phyloP scores from a whole-genome alignment of 2,113 vertebrate genomes.

The Herpetotheres cachinnans region DNA sequence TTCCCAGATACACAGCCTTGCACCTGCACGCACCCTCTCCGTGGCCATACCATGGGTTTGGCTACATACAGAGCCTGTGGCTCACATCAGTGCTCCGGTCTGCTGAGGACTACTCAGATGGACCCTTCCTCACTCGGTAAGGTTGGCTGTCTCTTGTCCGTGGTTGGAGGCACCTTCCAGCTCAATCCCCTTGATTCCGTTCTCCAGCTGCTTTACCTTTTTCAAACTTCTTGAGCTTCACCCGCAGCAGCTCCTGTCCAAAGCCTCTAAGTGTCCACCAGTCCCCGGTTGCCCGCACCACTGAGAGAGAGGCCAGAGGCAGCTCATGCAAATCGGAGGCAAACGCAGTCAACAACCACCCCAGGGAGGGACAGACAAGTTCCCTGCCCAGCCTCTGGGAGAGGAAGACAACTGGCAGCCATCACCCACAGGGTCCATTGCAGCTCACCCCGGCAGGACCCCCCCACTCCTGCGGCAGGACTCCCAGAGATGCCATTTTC shows the following conservation, averaged over 20 bases:
- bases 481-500: background rate
- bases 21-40: background rate
- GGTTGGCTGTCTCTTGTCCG: background rate
- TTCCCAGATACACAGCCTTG: background rate
- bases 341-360: too few species aligned
- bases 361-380: background rate
- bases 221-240: background rate
- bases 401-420: background rate
- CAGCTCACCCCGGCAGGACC: background rate
- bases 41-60: background rate
- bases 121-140: background rate
- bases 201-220: background rate
- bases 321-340: background rate
- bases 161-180: background rate
- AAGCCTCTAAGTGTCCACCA: background rate
- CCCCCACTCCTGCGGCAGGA: background rate
- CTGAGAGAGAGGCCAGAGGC: too few species aligned
- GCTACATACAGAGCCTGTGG: background rate
- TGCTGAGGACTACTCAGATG: background rate
- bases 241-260: background rate
- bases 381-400: background rate
- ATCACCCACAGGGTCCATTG: too few species aligned
- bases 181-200: background rate
- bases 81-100: fast-evolving
- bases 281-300: background rate